A percentile compares a stretch with the other conserved stretches of the same genome.
Evolutionary conservation across 2,113 vertebrate species (phyloP).

Genomic region (Ophiodon elongatus): DNA sequence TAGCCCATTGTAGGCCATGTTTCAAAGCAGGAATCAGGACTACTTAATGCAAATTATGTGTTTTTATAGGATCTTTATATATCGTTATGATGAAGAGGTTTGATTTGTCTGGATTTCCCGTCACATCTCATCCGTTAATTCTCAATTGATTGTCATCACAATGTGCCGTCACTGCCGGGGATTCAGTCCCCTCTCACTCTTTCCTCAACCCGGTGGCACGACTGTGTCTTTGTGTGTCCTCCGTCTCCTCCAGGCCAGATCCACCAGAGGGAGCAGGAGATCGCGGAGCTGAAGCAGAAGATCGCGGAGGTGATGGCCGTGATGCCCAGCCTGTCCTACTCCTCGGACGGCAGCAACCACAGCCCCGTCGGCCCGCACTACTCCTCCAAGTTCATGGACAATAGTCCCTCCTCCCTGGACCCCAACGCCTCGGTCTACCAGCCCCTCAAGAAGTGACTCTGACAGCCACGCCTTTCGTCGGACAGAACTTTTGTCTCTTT

Average conservation of each 20-base stretch:
- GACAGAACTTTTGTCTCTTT: constrained; percentile 46
- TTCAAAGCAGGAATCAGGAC: background rate
- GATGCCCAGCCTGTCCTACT: constrained; percentile 98
- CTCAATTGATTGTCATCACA: too few relatives aligned
- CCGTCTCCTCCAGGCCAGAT: constrained; percentile 89
- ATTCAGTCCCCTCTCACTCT: background rate
- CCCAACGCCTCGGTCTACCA: constrained; percentile 99
- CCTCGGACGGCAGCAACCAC: constrained; percentile 91
- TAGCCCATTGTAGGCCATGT: too few relatives aligned
- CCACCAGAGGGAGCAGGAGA: constrained; percentile 98
- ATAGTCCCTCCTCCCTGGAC: constrained; percentile 96
- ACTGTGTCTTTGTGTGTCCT: background rate
- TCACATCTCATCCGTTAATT: too few relatives aligned
- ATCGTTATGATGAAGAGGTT: background rate
- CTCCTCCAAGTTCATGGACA: constrained; percentile 99
- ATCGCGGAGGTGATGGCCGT: constrained; percentile 99
- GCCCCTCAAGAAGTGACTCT: constrained; percentile 94
- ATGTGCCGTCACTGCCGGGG: too few relatives aligned
- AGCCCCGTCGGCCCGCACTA: constrained; percentile 95
- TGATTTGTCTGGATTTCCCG: background rate
- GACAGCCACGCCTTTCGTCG: constrained; percentile 32
- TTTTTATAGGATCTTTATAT: too few relatives aligned
- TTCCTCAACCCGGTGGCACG: background rate
- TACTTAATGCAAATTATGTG: too few relatives aligned
- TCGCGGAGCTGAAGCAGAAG: constrained; percentile 99